These are phyloP conservation scores for Petrolisthes manimaculis DNA, from an alignment of 2,888 invertebrate genomes.

Conservation along the genomic window DNA sequence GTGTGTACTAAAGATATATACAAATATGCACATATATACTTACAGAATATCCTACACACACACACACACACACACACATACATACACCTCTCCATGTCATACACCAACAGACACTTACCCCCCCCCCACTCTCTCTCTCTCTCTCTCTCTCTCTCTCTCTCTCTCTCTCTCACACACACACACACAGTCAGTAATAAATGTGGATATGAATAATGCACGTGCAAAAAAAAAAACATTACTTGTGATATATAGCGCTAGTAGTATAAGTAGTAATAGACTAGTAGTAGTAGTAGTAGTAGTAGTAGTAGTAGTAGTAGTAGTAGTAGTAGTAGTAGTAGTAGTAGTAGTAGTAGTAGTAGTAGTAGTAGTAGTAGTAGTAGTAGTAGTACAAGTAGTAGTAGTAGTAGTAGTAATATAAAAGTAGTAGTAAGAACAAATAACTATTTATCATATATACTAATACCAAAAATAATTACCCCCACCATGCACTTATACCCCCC, in stretches of 20 bases:
- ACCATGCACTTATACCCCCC: neutral
- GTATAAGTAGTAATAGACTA: too few species aligned
- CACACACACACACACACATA: neutral
- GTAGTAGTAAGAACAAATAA: too few species aligned
- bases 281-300: too few species aligned
- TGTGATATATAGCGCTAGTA: neutral
- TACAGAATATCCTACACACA: neutral
- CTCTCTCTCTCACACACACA: conserved; percentile 11
- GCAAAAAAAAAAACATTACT: neutral
- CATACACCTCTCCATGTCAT: neutral
- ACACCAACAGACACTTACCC: neutral
- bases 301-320: too few species aligned
- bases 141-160: conserved; percentile 29
- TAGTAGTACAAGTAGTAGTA: too few species aligned
- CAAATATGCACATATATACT: neutral
- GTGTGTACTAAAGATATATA: neutral
- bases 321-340: too few species aligned
- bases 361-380: too few species aligned
- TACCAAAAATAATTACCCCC: too few species aligned
- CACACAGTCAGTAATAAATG: neutral
- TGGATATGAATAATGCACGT: neutral
- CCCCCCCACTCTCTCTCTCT: conserved; percentile 20
- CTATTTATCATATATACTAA: too few species aligned
- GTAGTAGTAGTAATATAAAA: too few species aligned
- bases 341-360: too few species aligned